Base-by-base conservation (phyloP, 2,797 vertebrate species). In the Ibycter americanus region DNA sequence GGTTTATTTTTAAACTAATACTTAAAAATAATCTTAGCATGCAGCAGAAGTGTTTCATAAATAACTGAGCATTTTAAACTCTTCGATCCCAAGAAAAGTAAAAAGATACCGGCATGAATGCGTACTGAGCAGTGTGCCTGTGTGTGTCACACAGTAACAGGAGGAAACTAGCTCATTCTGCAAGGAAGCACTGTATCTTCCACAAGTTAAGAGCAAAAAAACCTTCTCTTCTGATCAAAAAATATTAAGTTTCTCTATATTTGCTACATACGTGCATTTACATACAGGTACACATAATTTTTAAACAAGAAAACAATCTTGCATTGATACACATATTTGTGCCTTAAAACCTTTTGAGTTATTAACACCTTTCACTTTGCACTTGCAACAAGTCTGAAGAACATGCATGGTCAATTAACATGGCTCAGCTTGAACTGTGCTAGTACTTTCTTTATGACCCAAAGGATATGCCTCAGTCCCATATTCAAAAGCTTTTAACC, bases 1-100 rank as follows among this genome's bases (percentile, higher is more conserved):
- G 4, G 46, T 58, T 83, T 90, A 40, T 85, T 95, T 83, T 81
- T 51, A 92, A 95, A 84, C 31, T 58, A 76, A 91, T 49, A 54
- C 2, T 77, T 47, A 34, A 59, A 95, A 93, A 32, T 76, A 89
- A 86, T 40, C 46, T 63, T 38, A 68, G 22, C 12, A 68, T 27
- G 29, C 62, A 85, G 31, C 54, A 62, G 5, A 83, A 32, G 7
- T 78, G 81, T 65, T 63, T 73, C 52, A 20, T 23, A 61, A 85
- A 71, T 25, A 11, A 78, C 52, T 62, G 68, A 2, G 0, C 5
- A 61, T 77, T 81, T 89, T 84, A 52, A 94, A 71, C 26, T 51
- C 58, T n/a, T 4, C 23, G 20, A 59, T 40, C 66, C 29, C 38
- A 83, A 2, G 5, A 55, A 51, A 78, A 88, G 27, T 46, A 74